Conservation (phyloP, 2,113 vertebrate genomes). For the Craseonycteris thonglongyai region DNA sequence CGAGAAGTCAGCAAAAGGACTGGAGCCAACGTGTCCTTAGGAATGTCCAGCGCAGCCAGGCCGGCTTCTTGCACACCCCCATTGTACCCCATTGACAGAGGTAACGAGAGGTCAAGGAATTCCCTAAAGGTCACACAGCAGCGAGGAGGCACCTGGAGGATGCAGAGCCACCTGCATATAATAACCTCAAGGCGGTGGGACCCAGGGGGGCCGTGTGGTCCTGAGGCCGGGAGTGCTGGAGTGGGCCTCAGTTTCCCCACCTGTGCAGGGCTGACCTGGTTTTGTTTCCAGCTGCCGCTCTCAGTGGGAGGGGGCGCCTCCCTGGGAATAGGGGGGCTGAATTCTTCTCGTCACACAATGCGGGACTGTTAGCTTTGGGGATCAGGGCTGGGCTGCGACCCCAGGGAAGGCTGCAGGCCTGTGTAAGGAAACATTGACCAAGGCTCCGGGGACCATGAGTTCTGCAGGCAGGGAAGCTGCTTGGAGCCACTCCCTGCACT, state of each 20-base stretch:
- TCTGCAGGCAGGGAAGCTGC: neutral
- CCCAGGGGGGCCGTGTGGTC: neutral
- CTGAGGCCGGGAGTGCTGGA: fast-evolving
- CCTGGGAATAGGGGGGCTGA: neutral
- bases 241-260: neutral
- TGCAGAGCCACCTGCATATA: fast-evolving
- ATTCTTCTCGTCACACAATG: neutral
- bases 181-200: neutral
- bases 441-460: fast-evolving
- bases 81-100: neutral
- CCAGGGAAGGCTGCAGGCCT: fast-evolving
- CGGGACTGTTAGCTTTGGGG: neutral
- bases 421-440: fast-evolving
- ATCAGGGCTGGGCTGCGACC: neutral
- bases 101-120: neutral
- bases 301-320: neutral
- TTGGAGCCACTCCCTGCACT: fast-evolving
- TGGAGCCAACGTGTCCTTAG: fast-evolving
- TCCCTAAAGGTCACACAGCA: neutral
- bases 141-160: neutral
- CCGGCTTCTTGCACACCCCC: fast-evolving
- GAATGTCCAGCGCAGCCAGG: neutral
- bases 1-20: neutral
- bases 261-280: neutral
- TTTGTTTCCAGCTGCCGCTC: neutral